These are phyloP conservation scores for Ptychoptera albimana DNA, from an alignment of 2,888 invertebrate genomes.

Conservation along the genomic window DNA sequence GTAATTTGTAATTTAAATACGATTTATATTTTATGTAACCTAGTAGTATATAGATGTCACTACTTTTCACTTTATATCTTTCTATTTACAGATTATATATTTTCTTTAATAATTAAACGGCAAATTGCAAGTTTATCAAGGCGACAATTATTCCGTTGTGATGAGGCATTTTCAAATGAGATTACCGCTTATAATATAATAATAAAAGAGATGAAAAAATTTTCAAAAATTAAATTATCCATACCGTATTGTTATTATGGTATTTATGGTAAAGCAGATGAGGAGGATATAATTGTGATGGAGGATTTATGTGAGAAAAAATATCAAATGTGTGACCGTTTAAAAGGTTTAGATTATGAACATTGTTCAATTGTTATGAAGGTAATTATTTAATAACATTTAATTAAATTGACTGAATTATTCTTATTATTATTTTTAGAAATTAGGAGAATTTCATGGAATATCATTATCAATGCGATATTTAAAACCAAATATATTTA, in stretches of 20 bases:
- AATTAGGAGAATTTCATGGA: slow-evolving; percentile 25
- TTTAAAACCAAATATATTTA: slow-evolving; percentile 15
- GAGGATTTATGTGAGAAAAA: slow-evolving; percentile 22
- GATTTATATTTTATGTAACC: no score
- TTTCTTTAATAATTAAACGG: slow-evolving; percentile 24
- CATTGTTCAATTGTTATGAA: slow-evolving; percentile 25
- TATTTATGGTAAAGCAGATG: slow-evolving; percentile 15
- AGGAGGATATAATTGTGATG: slow-evolving; percentile 21
- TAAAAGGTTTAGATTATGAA: slow-evolving; percentile 19
- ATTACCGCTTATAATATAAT: slow-evolving; percentile 23
- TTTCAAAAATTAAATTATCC: slow-evolving; percentile 8
- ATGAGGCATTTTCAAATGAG: slow-evolving; percentile 26
- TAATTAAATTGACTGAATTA: neutral
- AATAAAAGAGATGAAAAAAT: slow-evolving; percentile 20
- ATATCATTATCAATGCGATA: slow-evolving; percentile 24
- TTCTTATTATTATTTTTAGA: slow-evolving; percentile 14
- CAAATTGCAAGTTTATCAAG: slow-evolving; percentile 24
- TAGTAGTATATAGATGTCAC: neutral
- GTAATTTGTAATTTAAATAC: no score
- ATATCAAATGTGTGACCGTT: slow-evolving; percentile 22
- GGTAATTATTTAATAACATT: slow-evolving; percentile 12
- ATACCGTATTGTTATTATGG: slow-evolving; percentile 24
- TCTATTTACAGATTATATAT: slow-evolving; percentile 10
- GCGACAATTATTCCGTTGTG: slow-evolving; percentile 24
- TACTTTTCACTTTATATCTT: no score